A percentile compares a stretch with the other conserved stretches of the same genome.
Evolutionary conservation across 2,888 invertebrate species (phyloP).

Genomic region (Neoscelio sp.): DNA sequence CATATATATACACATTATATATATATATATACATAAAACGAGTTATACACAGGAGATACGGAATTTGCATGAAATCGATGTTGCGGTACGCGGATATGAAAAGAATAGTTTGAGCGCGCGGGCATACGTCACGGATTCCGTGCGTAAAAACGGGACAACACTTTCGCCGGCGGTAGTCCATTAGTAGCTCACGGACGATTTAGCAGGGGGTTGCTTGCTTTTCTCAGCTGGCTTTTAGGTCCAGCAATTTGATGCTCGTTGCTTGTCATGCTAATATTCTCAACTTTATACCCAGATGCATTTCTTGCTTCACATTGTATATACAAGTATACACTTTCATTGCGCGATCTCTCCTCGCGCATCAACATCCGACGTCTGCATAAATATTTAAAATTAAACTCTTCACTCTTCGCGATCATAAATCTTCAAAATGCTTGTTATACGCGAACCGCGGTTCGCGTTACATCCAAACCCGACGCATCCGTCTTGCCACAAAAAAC

Average conservation of each 20-base stretch:
- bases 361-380: slow-evolving; percentile 41
- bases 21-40: background rate
- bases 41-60: slow-evolving; percentile 7
- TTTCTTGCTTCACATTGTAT: slow-evolving; percentile 51
- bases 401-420: background rate
- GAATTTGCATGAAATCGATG: slow-evolving; percentile 47
- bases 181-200: slow-evolving; percentile 82
- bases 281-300: slow-evolving; percentile 70
- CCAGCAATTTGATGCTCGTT: slow-evolving; percentile 80
- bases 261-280: slow-evolving; percentile 82
- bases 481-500: too few relatives aligned
- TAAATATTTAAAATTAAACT: slow-evolving; percentile 32
- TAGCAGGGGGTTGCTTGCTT: slow-evolving; percentile 74
- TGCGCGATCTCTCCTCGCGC: slow-evolving; percentile 15
- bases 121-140: slow-evolving; percentile 28
- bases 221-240: slow-evolving; percentile 78
- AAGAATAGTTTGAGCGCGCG: slow-evolving; percentile 23
- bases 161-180: slow-evolving; percentile 78
- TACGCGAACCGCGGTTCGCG: too few relatives aligned
- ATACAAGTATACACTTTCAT: slow-evolving; percentile 33
- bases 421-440: background rate
- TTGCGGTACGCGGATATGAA: slow-evolving; percentile 12
- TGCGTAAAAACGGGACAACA: slow-evolving; percentile 60
- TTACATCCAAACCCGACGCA: too few relatives aligned
- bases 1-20: background rate